Evolutionary conservation across 30 jellyfish, hydroid and myxozoan species (phyloP).

Genomic region (Aurelia aurita complex sp. Pacific): DNA sequence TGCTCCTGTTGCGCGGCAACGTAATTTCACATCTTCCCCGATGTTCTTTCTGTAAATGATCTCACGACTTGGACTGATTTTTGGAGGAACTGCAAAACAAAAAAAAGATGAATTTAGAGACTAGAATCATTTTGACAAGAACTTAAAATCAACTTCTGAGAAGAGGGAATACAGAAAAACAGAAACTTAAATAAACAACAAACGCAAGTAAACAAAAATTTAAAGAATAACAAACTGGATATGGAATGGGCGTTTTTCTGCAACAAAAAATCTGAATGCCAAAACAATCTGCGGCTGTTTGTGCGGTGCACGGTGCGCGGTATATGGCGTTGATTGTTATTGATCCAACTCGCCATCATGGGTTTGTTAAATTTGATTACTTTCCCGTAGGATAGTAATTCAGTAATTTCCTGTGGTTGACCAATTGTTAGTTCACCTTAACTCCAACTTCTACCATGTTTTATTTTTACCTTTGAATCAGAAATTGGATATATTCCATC

Average conservation of each 20-base stretch:
- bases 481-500: neutral
- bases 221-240: too few relatives aligned
- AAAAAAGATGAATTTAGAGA: neutral
- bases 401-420: conserved; percentile 20
- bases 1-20: conserved; percentile 88
- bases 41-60: conserved; percentile 32
- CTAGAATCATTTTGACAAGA: neutral
- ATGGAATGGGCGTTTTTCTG: too few relatives aligned
- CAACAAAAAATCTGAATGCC: too few relatives aligned
- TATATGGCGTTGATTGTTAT: too few relatives aligned
- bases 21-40: conserved; percentile 72
- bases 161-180: too few relatives aligned
- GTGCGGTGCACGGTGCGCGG: too few relatives aligned
- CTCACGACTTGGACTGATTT: conserved; percentile 34
- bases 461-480: conserved; percentile 4
- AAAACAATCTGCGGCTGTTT: too few relatives aligned
- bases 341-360: too few relatives aligned
- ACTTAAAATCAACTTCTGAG: too few relatives aligned
- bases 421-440: neutral
- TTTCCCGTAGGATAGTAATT: neutral
- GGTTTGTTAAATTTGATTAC: too few relatives aligned
- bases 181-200: too few relatives aligned
- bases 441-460: neutral
- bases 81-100: conserved; percentile 64
- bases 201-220: too few relatives aligned